Percentiles rank a stretch among this genome's conserved stretches.
phyloP scores from a whole-genome alignment of 2,888 invertebrate species.

The Brachypterus glaber region DNA sequence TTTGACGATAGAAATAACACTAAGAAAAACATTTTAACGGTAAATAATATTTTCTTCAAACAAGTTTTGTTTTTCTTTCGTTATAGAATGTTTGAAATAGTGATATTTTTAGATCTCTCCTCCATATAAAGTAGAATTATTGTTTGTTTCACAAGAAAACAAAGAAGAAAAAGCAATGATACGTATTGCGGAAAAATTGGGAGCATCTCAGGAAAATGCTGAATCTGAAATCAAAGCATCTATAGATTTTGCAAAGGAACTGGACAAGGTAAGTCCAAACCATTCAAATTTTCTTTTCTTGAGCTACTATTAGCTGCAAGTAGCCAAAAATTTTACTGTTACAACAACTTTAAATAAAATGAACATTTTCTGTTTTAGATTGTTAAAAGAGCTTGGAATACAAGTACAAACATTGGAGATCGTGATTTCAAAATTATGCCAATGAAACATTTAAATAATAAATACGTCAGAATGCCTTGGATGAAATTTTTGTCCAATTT shows the following conservation, averaged over 20 bases:
- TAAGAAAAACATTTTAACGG: slow-evolving; percentile 14
- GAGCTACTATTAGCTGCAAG: no score
- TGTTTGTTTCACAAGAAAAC: slow-evolving; percentile 11
- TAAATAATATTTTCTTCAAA: no score
- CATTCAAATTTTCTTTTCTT: no score
- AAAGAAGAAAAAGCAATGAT: slow-evolving; percentile 22
- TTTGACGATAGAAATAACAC: slow-evolving; percentile 6
- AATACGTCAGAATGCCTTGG: slow-evolving; percentile 26
- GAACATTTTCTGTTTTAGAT: slow-evolving; percentile 17
- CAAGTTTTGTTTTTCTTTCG: no score
- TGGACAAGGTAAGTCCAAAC: slow-evolving; percentile 24
- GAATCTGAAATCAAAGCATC: slow-evolving; percentile 23
- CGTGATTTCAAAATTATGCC: slow-evolving; percentile 1
- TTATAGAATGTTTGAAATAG: not conserved
- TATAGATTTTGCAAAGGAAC: slow-evolving; percentile 23
- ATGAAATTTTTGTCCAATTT: slow-evolving; percentile 26
- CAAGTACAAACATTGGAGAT: slow-evolving; percentile 6
- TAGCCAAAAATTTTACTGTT: no score
- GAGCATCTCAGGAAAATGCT: slow-evolving; percentile 18
- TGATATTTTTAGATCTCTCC: slow-evolving; percentile 20
- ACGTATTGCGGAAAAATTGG: slow-evolving; percentile 24
- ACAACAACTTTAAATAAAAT: no score
- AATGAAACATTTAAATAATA: slow-evolving; percentile 21
- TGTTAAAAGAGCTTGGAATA: slow-evolving; percentile 13
- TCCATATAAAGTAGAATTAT: slow-evolving; percentile 13